A percentile compares a stretch with the other conserved stretches of the same genome.
These are phyloP conservation scores for Etheostoma perlongum DNA, from an alignment of 2,797 vertebrate genomes.

Conservation along the genomic window DNA sequence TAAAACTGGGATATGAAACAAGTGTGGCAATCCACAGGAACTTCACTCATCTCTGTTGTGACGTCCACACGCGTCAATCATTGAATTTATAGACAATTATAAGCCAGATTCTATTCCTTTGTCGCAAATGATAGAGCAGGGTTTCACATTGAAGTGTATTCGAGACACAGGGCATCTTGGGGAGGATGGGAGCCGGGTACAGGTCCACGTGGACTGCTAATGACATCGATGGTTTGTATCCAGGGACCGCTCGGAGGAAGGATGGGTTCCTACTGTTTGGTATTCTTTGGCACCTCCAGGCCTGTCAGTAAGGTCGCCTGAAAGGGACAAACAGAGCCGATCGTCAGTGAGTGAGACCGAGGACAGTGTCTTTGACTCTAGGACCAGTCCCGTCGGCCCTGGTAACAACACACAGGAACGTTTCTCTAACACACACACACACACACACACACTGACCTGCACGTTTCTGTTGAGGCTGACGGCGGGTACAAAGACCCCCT, in stretches of 20 bases:
- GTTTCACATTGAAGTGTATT: constrained; percentile 23
- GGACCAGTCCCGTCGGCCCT: background rate
- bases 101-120: constrained; percentile 12
- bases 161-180: constrained; percentile 51
- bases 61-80: constrained; percentile 18
- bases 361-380: background rate
- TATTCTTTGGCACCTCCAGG: constrained; percentile 92
- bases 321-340: constrained; percentile 59
- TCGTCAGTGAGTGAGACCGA: background rate
- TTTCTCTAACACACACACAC: background rate
- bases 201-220: constrained; percentile 23
- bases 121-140: background rate
- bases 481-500: constrained; percentile 97
- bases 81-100: constrained; percentile 23
- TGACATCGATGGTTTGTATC: constrained; percentile 58
- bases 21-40: constrained; percentile 14
- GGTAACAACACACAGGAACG: background rate
- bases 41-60: constrained; percentile 18
- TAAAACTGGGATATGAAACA: constrained; percentile 8
- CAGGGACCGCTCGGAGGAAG: constrained; percentile 25
- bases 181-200: constrained; percentile 4
- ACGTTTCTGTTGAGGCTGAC: constrained; percentile 98
- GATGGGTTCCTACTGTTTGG: constrained; percentile 74
- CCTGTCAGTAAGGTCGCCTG: constrained; percentile 96
- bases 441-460: constrained; percentile 86